Evolutionary conservation across 2,888 invertebrate genomes (phyloP).

Genomic region (Dryomyza anilis): DNA sequence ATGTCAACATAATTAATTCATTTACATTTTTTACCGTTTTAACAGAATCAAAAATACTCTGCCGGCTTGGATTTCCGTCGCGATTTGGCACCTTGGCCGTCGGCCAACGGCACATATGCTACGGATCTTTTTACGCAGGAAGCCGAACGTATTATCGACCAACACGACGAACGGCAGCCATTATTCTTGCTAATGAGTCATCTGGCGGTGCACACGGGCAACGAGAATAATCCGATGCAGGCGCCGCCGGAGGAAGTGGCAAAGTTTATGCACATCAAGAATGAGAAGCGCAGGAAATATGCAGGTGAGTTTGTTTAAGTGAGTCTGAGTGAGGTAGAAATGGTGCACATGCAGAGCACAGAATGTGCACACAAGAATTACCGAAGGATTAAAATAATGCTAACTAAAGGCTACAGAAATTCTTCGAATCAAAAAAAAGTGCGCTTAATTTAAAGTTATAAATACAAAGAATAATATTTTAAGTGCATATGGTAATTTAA

Average conservation of each 20-base stretch:
- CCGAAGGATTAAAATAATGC: too few species aligned
- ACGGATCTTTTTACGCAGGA: constrained; percentile 75
- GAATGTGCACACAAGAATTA: too few species aligned
- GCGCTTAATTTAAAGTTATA: too few species aligned
- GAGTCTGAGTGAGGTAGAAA: not conserved
- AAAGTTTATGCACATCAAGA: constrained; percentile 70
- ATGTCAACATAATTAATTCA: too few species aligned
- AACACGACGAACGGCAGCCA: constrained; percentile 68
- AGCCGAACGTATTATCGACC: constrained; percentile 67
- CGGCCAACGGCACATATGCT: constrained; percentile 67
- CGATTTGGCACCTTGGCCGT: constrained; percentile 64
- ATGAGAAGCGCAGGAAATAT: constrained; percentile 70
- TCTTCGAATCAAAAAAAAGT: too few species aligned
- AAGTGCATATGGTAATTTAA: too few species aligned
- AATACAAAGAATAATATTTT: too few species aligned
- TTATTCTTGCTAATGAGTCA: constrained; percentile 82
- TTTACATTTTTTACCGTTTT: too few species aligned
- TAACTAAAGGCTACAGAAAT: too few species aligned
- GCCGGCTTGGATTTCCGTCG: constrained; percentile 64
- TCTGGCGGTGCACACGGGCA: constrained; percentile 80
- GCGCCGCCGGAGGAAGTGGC: constrained; percentile 75
- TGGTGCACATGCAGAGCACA: not conserved
- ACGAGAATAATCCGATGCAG: constrained; percentile 71
- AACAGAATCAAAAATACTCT: constrained; percentile 46
- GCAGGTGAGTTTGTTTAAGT: constrained; percentile 64